These are phyloP conservation scores for Eupithecia vulgata DNA, from an alignment of 2,888 invertebrate genomes.

Conservation along the genomic window DNA sequence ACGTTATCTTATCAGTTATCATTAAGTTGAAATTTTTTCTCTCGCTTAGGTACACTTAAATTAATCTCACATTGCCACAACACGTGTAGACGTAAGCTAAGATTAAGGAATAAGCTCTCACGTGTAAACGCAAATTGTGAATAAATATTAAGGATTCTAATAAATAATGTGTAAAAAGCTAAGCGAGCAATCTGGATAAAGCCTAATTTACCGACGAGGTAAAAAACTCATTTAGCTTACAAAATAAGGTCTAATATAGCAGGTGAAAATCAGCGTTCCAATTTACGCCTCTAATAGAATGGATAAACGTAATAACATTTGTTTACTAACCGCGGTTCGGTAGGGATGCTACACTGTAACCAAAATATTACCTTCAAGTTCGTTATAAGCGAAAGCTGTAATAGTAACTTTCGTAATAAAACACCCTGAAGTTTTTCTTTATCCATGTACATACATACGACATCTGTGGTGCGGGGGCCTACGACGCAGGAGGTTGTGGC, in stretches of 20 bases:
- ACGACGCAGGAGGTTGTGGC: too few species aligned
- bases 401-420: too few species aligned
- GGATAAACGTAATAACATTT: conserved; percentile 24
- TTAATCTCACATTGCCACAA: neutral
- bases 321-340: conserved; percentile 11
- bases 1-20: neutral
- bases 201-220: conserved; percentile 4
- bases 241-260: conserved; percentile 18
- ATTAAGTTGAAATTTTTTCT: neutral
- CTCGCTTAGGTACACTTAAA: too few species aligned
- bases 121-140: neutral
- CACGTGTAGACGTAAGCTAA: neutral
- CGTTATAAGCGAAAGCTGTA: too few species aligned
- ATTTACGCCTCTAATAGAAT: conserved; percentile 20
- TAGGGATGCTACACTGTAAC: neutral
- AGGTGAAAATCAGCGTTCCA: conserved; percentile 16
- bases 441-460: too few species aligned
- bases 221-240: conserved; percentile 13
- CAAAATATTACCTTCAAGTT: neutral
- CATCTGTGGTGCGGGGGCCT: too few species aligned
- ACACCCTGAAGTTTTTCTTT: too few species aligned
- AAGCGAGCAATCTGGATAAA: conserved; percentile 15
- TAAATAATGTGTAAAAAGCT: conserved; percentile 6
- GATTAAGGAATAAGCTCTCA: neutral
- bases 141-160: neutral